Conservation (phyloP, 2,888 invertebrate genomes). For the Endotricha flammealis region DNA sequence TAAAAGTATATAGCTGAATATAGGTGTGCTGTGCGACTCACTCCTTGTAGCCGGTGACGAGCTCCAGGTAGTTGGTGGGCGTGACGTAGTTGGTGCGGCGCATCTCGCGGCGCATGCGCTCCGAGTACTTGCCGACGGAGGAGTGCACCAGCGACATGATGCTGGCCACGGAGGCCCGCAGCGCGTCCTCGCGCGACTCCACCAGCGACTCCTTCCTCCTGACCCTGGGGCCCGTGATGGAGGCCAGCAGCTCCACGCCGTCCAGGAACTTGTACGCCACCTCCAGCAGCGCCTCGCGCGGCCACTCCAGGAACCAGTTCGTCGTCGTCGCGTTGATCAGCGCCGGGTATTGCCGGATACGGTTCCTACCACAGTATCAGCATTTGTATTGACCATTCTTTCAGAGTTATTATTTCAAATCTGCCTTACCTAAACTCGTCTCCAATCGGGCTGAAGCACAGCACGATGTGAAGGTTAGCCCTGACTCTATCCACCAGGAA, state of each 20-base stretch:
- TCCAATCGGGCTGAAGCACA: slow-evolving; percentile 94
- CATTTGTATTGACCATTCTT: neutral
- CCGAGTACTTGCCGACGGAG: slow-evolving; percentile 86
- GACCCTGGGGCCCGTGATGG: slow-evolving; percentile 81
- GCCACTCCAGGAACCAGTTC: slow-evolving; percentile 95
- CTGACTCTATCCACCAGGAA: slow-evolving; percentile 88
- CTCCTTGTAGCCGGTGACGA: slow-evolving; percentile 90
- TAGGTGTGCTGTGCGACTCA: too few species aligned
- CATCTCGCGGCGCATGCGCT: slow-evolving; percentile 86
- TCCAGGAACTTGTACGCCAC: slow-evolving; percentile 90
- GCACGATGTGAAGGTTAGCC: slow-evolving; percentile 86
- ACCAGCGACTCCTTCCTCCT: slow-evolving; percentile 63
- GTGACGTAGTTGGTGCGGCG: slow-evolving; percentile 92
- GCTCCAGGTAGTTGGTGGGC: slow-evolving; percentile 91
- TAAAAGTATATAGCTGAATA: too few species aligned
- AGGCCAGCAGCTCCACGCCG: slow-evolving; percentile 83
- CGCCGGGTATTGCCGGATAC: slow-evolving; percentile 92
- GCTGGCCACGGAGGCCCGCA: slow-evolving; percentile 83
- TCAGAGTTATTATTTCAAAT: neutral
- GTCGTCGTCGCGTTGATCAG: slow-evolving; percentile 92
- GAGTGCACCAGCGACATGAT: slow-evolving; percentile 90
- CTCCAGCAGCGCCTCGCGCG: slow-evolving; percentile 91
- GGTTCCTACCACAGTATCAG: slow-evolving; percentile 70
- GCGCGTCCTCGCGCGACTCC: slow-evolving; percentile 75
- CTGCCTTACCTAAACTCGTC: slow-evolving; percentile 81